Evolutionary conservation across 2,113 vertebrate species (phyloP), one percentile per base, ranked within the genome.

Genomic region (Seriola quinqueradiata): DNA sequence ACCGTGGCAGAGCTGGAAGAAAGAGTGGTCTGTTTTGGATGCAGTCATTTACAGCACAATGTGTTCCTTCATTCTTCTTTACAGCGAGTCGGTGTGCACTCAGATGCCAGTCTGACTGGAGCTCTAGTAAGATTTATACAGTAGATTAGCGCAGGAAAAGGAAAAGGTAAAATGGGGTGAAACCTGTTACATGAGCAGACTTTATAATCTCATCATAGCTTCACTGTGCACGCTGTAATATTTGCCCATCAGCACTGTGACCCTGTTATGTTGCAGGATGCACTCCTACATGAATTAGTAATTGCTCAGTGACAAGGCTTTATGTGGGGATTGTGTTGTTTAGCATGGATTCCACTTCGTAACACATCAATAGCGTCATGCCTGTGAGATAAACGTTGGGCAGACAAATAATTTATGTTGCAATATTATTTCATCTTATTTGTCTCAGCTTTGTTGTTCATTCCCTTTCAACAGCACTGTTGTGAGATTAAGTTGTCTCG

Each of bases 361-460:
- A 17, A 44, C 38, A 68, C 73, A 58, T 80, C 69, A 68, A 13
- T 64, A 50, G 40, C 21, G 12, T 34, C 73, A 21, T 69, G 21
- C n/a, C 54, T 44, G 17, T 13, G 50, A 68, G 66, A 55, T 40
- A 65, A 21, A 63, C 1, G 67, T 55, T 19, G 42, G 12, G 0
- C 36, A 42, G 40, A 78, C 5, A 59, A 82, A 86, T 84, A 66
- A 70, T 88, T 59, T 2, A 84, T 71, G n/a, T 50, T 19, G 61
- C 59, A 50, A 57, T 46, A 34, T 42, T 38, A 61, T 71, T 70
- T 58, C 12, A 60, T 11, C 19, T 54, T 11, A 4, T 64, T 34
- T 52, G 19, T 78, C 40, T 73, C 3, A 4, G 12, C 12, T 5
- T 40, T 74, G 12, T 63, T 65, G 25, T 81, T 81, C 0, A 25